Conservation (phyloP, 1,140 invertebrate species). For the Phocides pigmalion region DNA sequence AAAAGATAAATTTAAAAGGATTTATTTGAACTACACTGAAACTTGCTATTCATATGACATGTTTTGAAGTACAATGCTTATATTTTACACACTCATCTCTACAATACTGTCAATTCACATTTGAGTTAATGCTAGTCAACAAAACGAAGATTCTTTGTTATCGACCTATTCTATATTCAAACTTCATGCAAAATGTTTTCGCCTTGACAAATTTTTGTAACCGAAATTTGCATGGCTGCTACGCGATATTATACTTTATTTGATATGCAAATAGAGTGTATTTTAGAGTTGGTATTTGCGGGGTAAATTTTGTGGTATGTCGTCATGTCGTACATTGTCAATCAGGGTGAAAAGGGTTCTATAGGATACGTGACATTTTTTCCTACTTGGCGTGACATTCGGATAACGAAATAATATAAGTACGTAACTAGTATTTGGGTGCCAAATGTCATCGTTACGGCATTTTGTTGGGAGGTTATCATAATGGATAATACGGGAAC, state of each 20-base stretch:
- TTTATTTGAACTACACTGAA: no score
- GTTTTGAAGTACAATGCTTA: no score
- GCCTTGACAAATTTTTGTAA: constrained; percentile 16
- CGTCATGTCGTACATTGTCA: constrained; percentile 8
- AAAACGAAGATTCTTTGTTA: constrained; percentile 1
- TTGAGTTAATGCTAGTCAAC: constrained; percentile 11
- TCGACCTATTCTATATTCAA: constrained; percentile 11
- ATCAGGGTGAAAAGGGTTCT: constrained; percentile 21
- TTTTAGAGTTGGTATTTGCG: background rate
- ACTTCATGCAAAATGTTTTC: constrained; percentile 20
- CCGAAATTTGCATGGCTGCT: background rate
- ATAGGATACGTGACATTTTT: constrained; percentile 15
- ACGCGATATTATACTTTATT: background rate
- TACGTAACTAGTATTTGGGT: constrained; percentile 14
- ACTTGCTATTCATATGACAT: no score
- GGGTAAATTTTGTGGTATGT: constrained; percentile 9
- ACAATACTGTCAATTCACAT: background rate
- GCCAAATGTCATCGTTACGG: constrained; percentile 12
- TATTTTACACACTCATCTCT: no score
- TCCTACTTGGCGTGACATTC: constrained; percentile 2
- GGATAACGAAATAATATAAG: constrained; percentile 21
- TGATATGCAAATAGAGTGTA: background rate
- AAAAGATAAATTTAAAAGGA: no score
- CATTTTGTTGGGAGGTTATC: background rate
- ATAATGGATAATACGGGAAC: background rate